Evolutionary conservation across 2,113 vertebrate genomes (phyloP).

Genomic region (Meleagris gallopavo): DNA sequence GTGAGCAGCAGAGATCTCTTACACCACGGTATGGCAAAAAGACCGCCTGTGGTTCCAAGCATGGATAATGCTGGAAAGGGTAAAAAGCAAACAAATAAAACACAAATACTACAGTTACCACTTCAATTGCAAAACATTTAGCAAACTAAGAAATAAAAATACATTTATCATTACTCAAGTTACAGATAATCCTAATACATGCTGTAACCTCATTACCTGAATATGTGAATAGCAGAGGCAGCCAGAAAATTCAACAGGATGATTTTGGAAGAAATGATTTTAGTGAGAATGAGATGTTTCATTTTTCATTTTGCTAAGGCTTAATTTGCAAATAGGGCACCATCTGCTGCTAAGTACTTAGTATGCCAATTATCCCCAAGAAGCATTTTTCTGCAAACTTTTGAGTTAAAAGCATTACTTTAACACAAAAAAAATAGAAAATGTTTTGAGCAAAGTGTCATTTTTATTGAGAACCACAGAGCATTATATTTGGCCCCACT

Average conservation of each 20-base stretch:
- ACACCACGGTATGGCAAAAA: slow-evolving; percentile 89
- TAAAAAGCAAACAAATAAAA: neutral
- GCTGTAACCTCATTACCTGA: neutral
- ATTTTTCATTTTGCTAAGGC: neutral
- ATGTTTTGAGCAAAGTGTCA: neutral
- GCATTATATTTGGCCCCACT: neutral
- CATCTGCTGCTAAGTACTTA: neutral
- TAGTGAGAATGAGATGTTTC: neutral
- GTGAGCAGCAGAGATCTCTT: slow-evolving; percentile 82
- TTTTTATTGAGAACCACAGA: neutral
- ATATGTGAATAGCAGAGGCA: neutral
- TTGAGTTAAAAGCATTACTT: neutral
- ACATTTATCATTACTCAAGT: neutral
- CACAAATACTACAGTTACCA: neutral
- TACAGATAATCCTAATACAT: neutral
- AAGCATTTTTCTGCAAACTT: neutral
- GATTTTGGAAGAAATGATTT: neutral
- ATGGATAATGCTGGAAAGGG: slow-evolving; percentile 76
- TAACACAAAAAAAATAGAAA: rapidly evolving
- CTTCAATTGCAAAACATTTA: neutral
- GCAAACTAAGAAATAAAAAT: neutral
- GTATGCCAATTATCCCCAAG: neutral
- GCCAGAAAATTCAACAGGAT: neutral
- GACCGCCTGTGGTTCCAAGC: slow-evolving; percentile 84
- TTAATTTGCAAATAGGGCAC: neutral